Evolutionary conservation across 2,888 invertebrate species (phyloP).

Genomic region (Lordiphosa andalusiaca): DNA sequence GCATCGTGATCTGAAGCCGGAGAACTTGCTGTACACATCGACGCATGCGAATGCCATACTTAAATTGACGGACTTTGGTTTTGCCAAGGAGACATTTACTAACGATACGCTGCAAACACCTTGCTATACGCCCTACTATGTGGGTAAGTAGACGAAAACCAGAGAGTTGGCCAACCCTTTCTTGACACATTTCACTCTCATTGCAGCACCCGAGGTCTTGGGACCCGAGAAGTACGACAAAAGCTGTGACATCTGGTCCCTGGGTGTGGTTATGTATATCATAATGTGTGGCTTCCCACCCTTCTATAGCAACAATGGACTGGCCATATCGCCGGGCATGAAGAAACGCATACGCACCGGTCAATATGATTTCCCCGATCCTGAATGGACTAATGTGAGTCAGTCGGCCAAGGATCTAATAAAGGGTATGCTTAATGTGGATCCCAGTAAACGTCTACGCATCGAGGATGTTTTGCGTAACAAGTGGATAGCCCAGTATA

Average conservation of each 20-base stretch:
- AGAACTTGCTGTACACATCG: constrained; percentile 95
- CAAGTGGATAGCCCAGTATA: constrained; percentile 91
- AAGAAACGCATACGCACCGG: constrained; percentile 93
- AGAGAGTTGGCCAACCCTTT: no score
- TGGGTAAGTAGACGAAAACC: constrained; percentile 83
- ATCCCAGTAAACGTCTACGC: constrained; percentile 92
- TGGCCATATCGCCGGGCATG: constrained; percentile 99
- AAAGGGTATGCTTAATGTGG: constrained; percentile 95
- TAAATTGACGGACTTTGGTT: constrained; percentile 99
- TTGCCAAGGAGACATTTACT: constrained; percentile 95
- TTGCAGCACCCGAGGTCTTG: constrained; percentile 86
- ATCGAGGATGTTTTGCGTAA: constrained; percentile 95
- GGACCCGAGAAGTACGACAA: constrained; percentile 99
- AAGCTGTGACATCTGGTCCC: constrained; percentile 99
- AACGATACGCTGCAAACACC: constrained; percentile 97
- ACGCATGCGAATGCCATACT: constrained; percentile 88
- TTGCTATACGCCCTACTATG: constrained; percentile 99
- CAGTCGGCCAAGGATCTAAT: constrained; percentile 97
- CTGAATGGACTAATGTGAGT: constrained; percentile 97
- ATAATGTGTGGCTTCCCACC: constrained; percentile 99
- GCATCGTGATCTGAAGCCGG: constrained; percentile 98
- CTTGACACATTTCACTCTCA: neutral
- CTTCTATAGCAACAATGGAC: constrained; percentile 98
- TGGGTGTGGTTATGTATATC: constrained; percentile 99
- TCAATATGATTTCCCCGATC: constrained; percentile 97